phyloP scores from a whole-genome alignment of 2,113 vertebrate genomes.

The Austrofundulus limnaeus region DNA sequence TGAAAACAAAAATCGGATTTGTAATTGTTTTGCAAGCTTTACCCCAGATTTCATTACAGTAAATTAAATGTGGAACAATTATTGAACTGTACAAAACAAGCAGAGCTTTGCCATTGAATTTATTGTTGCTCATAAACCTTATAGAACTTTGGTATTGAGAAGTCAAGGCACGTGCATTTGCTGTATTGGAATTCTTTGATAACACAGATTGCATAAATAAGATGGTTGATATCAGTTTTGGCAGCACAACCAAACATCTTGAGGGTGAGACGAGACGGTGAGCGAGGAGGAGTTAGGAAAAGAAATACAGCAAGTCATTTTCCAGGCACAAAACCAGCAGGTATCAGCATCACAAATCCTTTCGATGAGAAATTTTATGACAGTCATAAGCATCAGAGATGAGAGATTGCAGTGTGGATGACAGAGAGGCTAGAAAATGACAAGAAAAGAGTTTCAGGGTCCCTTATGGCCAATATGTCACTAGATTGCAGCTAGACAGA shows the following conservation, averaged over 20 bases:
- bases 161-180: conserved; percentile 32
- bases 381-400: conserved; percentile 50
- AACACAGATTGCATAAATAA: not conserved
- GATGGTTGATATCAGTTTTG: conserved; percentile 53
- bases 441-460: conserved; percentile 34
- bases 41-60: no score
- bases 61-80: no score
- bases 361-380: conserved; percentile 54
- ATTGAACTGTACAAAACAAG: no score
- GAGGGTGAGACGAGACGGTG: conserved; percentile 19
- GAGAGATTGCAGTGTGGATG: conserved; percentile 42
- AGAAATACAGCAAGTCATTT: conserved; percentile 53
- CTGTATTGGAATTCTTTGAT: conserved; percentile 42
- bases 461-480: conserved; percentile 40
- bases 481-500: conserved; percentile 20
- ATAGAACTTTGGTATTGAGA: conserved; percentile 16
- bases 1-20: no score
- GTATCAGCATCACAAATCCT: conserved; percentile 63
- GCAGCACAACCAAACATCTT: conserved; percentile 37
- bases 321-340: conserved; percentile 56
- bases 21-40: no score
- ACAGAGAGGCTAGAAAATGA: conserved; percentile 46
- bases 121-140: conserved; percentile 9
- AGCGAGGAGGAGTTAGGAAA: not conserved
- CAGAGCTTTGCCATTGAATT: no score